Conservation (phyloP, 2,888 invertebrate species). For the Microdon myrmicae region DNA sequence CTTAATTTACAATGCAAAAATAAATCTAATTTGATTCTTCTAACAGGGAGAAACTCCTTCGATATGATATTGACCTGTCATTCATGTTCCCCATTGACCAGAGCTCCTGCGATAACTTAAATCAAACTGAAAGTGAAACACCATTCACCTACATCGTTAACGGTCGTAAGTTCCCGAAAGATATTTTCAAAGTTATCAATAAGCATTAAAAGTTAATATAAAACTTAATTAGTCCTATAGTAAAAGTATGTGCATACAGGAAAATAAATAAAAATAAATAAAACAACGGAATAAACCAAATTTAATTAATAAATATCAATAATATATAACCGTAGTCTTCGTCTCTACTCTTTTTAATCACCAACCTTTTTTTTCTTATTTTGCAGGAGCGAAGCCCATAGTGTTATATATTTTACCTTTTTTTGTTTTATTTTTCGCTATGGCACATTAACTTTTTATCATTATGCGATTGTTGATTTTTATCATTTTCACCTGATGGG, state of each 20-base stretch:
- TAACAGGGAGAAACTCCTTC: conserved; percentile 64
- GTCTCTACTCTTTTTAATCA: too few relatives aligned
- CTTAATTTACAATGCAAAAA: neutral
- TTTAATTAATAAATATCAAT: too few relatives aligned
- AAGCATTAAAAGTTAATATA: conserved; percentile 21
- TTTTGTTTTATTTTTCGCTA: too few relatives aligned
- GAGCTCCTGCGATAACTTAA: conserved; percentile 67
- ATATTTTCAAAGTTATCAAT: conserved; percentile 60
- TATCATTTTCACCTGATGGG: too few relatives aligned
- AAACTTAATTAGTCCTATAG: too few relatives aligned
- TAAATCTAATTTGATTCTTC: conserved; percentile 15
- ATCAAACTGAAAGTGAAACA: conserved; percentile 62
- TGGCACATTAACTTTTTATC: too few relatives aligned
- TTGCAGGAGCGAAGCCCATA: too few relatives aligned
- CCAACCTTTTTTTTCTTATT: too few relatives aligned
- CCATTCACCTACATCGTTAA: conserved; percentile 63
- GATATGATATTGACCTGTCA: conserved; percentile 85
- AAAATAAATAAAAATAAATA: conserved; percentile 8
- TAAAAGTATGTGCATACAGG: neutral
- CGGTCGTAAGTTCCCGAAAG: conserved; percentile 58
- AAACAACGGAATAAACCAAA: too few relatives aligned
- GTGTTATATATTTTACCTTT: too few relatives aligned
- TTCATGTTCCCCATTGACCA: conserved; percentile 87
- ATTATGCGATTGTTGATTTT: too few relatives aligned
- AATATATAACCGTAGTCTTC: too few relatives aligned